Evolutionary conservation across 2,113 vertebrate species (phyloP), one percentile per base, ranked within the genome.

Genomic region (Bubo blakistoni): DNA sequence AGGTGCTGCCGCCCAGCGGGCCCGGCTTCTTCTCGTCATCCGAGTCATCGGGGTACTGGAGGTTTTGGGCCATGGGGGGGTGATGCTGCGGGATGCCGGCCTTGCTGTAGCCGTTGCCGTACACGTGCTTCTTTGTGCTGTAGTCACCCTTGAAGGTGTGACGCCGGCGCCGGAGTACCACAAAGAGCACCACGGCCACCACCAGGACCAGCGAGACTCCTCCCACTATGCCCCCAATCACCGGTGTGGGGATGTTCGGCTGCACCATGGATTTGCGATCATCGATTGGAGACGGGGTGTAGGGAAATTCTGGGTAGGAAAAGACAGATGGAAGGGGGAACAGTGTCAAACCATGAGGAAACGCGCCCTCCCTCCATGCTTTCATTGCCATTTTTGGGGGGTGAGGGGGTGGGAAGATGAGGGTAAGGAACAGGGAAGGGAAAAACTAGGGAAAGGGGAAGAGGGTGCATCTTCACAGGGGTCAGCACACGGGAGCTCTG

Each of bases 111-210:
- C 99, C 99, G 3, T 99, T 99, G 61, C 99, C 99, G 1, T 99
- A 99, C 66, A 99, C 99, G 2, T 99, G 99, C 92, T 99, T 99
- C 98, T 99, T 99, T 87, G 99, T 99, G 98, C 98, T 99, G 98
- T 99, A 99, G 98, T 99, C 99, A 5, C 99, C 99, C 97, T 99
- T 99, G 98, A 99, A 99, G 98, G 99, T 99, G 98, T 99, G 99
- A 82, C 99, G 99, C 91, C 99, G 99, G 94, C 98, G 98, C 74
- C 99, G 99, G 74, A 99, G 99, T 86, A 99, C 98, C 90, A 99
- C 91, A 97, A 99, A 98, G 85, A 99, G 98, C 94, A 99, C 98
- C 62, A 98, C 97, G 59, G 98, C 98, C 63, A 98, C 98, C 52
- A 98, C 72, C 83, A 98, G 97, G 97, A 99, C 98, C 96, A 99